Evolutionary conservation across 2,113 vertebrate species (phyloP).

Genomic region (Dipodomys stephensi): DNA sequence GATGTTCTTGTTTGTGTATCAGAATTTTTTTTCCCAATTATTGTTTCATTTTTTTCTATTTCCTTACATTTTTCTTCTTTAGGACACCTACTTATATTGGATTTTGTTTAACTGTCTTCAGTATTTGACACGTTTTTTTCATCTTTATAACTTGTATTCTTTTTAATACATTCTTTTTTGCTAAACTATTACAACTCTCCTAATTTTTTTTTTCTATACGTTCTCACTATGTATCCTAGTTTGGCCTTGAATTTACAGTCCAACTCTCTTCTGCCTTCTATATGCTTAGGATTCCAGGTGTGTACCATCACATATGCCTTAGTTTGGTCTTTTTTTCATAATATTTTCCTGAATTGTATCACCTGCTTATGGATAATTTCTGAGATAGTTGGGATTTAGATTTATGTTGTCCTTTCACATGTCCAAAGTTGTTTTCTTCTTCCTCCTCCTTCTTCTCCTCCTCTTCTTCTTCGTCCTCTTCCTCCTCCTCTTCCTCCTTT

Average conservation of each 20-base stretch:
- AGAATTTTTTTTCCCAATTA: conserved; percentile 25
- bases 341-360: not conserved
- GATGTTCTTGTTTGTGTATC: conserved; percentile 38
- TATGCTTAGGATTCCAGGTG: not conserved
- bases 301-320: not conserved
- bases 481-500: too few species aligned
- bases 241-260: not conserved
- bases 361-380: not conserved
- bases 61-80: conserved; percentile 21
- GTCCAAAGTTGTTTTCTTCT: not conserved
- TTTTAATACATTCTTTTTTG: not conserved
- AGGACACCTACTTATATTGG: not conserved
- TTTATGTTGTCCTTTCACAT: not conserved
- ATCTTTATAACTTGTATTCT: not conserved
- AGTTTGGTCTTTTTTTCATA: not conserved
- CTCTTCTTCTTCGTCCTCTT: too few species aligned
- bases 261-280: not conserved
- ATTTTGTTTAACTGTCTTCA: conserved; percentile 15
- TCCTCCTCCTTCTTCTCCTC: too few species aligned
- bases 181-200: not conserved
- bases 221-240: not conserved
- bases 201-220: conserved; percentile 32
- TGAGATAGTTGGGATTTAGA: not conserved
- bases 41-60: not conserved
- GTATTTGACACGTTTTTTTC: conserved; percentile 4